phyloP scores from a whole-genome alignment of 2,113 vertebrate genomes.

The Paramisgurnus dabryanus region DNA sequence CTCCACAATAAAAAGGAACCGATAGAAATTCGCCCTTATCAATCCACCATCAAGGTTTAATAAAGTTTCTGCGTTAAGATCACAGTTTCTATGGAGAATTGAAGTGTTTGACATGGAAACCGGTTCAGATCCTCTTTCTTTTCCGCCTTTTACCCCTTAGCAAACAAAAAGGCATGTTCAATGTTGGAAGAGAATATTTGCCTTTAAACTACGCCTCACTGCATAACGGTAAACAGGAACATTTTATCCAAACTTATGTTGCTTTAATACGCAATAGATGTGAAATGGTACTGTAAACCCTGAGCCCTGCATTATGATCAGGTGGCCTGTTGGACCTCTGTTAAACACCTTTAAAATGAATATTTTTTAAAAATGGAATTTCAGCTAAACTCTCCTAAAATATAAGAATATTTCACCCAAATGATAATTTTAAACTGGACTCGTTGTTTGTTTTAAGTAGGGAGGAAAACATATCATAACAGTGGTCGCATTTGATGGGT shows the following conservation, averaged over 20 bases:
- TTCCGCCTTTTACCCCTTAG: constrained; percentile 88
- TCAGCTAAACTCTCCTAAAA: neutral
- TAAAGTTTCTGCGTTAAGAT: constrained; percentile 85
- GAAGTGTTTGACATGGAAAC: constrained; percentile 87
- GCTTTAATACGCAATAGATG: constrained; percentile 24
- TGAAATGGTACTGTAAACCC: neutral
- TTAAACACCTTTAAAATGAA: neutral
- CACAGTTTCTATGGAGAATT: constrained; percentile 89
- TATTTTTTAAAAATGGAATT: neutral
- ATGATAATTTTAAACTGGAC: neutral
- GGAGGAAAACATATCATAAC: no score
- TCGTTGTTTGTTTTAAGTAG: neutral
- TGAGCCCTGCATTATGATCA: neutral
- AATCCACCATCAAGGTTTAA: constrained; percentile 88
- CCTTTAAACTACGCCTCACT: constrained; percentile 69
- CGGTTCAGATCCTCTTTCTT: constrained; percentile 81
- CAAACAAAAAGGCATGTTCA: constrained; percentile 80
- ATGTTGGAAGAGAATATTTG: constrained; percentile 75
- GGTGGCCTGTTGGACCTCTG: neutral
- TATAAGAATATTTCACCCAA: neutral
- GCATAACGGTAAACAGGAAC: constrained; percentile 74
- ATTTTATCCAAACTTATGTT: constrained; percentile 56
- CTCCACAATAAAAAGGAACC: constrained; percentile 79
- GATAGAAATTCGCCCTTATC: constrained; percentile 82
- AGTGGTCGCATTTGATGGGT: neutral